Percentiles rank a stretch among this genome's conserved stretches.
phyloP scores from a whole-genome alignment of 2,797 vertebrate genomes.

The Australoheros facetus region DNA sequence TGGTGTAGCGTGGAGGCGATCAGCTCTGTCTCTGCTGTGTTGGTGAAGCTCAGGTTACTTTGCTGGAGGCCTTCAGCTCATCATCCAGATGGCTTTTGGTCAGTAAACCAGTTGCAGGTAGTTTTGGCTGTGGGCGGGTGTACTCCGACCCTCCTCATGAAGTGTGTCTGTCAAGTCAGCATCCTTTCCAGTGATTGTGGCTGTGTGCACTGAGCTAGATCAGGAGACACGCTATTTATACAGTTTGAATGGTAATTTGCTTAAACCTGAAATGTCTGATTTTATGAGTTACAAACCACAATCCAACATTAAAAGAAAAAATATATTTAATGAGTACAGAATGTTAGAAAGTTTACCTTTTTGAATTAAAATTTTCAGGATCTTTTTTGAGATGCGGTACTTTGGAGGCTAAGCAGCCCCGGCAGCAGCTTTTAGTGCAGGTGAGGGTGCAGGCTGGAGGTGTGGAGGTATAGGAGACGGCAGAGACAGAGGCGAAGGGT shows the following conservation, averaged over 20 bases:
- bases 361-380: not conserved
- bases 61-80: no score
- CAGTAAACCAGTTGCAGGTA: no score
- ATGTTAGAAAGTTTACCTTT: not conserved
- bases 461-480: not conserved
- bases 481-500: not conserved
- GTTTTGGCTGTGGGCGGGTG: no score
- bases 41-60: no score
- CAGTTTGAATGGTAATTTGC: not conserved
- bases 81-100: no score
- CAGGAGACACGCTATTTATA: not conserved
- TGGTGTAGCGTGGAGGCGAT: not conserved
- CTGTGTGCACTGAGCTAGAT: not conserved
- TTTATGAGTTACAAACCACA: not conserved
- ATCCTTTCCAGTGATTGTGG: not conserved
- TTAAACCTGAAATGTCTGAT: not conserved
- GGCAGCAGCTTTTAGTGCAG: slow-evolving; percentile 1
- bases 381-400: no score
- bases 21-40: not conserved
- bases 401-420: not conserved
- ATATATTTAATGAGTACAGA: not conserved
- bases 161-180: no score
- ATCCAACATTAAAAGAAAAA: not conserved
- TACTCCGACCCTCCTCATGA: not conserved
- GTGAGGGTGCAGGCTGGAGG: not conserved